Base-by-base conservation (phyloP, 2,113 vertebrate species). In the Sminthopsis crassicaudata region DNA sequence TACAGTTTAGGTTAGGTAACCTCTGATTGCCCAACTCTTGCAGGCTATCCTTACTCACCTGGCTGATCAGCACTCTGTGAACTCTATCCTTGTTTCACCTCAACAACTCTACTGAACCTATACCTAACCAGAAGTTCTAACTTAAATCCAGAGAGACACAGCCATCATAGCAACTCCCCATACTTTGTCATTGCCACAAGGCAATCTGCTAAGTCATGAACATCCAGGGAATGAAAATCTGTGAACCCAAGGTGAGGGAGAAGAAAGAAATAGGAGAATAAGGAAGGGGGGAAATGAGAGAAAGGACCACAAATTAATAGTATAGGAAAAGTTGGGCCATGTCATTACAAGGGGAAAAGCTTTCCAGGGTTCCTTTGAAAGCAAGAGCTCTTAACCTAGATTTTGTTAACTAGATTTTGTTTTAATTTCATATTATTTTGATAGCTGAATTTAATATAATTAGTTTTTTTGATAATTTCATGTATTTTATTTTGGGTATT, bases 101-200 rank as follows among this genome's bases (percentile, higher is more conserved):
- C 90, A 89, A 42, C 53, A 48, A 51, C 54, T 92, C 90, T 67
- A 19, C 42, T 42, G 92, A 23, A 88, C 91, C 91, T 53, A 96
- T 97, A 96, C 90, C 96, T 90, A 96, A 96, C 97, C 46, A 91
- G 96, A 97, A 96, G 95, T 92, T 95, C 97, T 57, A 92, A 97
- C 57, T 88, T 23, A 30, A 19, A 93, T 96, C 94, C 42, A 94
- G 93, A 94, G 93, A 95, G 94, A 25, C 52, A 92, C 76, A 92
- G 30, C 88, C 94, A 30, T 90, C 53, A 27, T 24, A 36, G 67
- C 11, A 84, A 42, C 67, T 46, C 16, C 55, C 91, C 92, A 48
- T 91, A 51, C 52, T 48, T 90, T 1, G 0, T 23, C 8, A n/a
- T 93, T 25, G 51, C 92, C 90, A 46, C 90, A 50, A 53, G 46